Conservation (phyloP, 2,113 vertebrate genomes). For the Rhagologus leucostigma region DNA sequence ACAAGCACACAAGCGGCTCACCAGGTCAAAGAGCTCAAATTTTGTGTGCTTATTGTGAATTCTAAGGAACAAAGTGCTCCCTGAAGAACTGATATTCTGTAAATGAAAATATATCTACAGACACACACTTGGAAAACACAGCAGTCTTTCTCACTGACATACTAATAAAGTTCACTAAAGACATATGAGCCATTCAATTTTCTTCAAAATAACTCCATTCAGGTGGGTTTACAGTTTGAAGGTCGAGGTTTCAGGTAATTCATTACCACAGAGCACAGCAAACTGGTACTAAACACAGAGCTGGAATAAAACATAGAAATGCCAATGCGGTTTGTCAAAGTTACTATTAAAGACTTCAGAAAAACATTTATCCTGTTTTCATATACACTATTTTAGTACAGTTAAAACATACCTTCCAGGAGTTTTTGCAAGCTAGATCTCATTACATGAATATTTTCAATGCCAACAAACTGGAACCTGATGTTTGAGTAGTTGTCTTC, state of each 20-base stretch:
- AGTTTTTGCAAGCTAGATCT: slow-evolving; percentile 93
- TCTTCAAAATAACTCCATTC: background rate
- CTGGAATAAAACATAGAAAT: background rate
- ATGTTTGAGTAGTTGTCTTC: slow-evolving; percentile 99
- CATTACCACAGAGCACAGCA: background rate
- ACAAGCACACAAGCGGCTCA: background rate
- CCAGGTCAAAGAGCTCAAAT: background rate
- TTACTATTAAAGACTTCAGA: background rate
- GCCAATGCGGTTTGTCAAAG: background rate
- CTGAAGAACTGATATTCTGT: background rate
- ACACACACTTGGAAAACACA: background rate
- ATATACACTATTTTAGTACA: background rate
- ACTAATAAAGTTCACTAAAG: background rate
- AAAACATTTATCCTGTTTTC: background rate
- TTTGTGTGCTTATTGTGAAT: background rate
- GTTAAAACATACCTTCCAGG: slow-evolving; percentile 84
- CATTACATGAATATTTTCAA: slow-evolving; percentile 99
- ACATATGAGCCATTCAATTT: fast-evolving
- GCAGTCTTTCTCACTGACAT: background rate
- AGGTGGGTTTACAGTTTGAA: background rate
- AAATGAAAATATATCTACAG: background rate
- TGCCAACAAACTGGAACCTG: slow-evolving; percentile 98
- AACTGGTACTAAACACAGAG: background rate
- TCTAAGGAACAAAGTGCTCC: background rate
- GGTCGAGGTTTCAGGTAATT: background rate